Evolutionary conservation across 2,888 invertebrate species (phyloP).

Genomic region (Conomelus anceps): DNA sequence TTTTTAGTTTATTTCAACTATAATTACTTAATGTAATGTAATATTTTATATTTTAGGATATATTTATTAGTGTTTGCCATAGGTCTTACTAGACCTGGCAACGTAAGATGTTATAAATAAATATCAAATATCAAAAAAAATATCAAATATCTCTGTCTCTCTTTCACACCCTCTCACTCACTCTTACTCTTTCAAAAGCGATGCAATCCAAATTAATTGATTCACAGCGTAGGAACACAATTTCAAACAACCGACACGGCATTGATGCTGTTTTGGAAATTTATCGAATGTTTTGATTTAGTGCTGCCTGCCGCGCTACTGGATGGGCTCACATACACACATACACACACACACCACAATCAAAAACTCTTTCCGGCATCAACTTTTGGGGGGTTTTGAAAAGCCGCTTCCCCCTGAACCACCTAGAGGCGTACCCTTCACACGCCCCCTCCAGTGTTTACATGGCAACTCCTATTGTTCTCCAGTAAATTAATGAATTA

Average conservation of each 20-base stretch:
- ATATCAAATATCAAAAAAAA: too few relatives aligned
- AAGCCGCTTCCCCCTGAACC: neutral
- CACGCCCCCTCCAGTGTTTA: neutral
- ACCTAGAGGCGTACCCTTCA: too few relatives aligned
- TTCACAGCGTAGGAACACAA: conserved; percentile 18
- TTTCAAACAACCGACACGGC: conserved; percentile 14
- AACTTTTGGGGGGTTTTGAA: neutral
- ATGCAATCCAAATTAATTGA: conserved; percentile 19
- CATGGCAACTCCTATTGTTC: neutral
- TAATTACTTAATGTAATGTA: too few relatives aligned
- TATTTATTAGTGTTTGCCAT: too few relatives aligned
- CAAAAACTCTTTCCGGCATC: neutral
- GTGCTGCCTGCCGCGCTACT: neutral
- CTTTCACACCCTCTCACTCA: neutral
- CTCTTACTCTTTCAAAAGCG: neutral
- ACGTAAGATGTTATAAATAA: too few relatives aligned
- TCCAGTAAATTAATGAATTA: neutral
- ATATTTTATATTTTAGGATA: too few relatives aligned
- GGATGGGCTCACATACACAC: neutral
- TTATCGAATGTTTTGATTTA: conserved; percentile 13
- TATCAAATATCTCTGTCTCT: neutral
- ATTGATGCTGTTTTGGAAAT: conserved; percentile 3
- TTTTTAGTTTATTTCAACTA: too few relatives aligned
- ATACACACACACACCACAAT: neutral
- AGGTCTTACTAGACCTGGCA: too few relatives aligned